A percentile compares a stretch with the other conserved stretches of the same genome.
These are phyloP conservation scores for Pseudachorutes palmiensis DNA, from an alignment of 1,140 invertebrate species.

Conservation along the genomic window DNA sequence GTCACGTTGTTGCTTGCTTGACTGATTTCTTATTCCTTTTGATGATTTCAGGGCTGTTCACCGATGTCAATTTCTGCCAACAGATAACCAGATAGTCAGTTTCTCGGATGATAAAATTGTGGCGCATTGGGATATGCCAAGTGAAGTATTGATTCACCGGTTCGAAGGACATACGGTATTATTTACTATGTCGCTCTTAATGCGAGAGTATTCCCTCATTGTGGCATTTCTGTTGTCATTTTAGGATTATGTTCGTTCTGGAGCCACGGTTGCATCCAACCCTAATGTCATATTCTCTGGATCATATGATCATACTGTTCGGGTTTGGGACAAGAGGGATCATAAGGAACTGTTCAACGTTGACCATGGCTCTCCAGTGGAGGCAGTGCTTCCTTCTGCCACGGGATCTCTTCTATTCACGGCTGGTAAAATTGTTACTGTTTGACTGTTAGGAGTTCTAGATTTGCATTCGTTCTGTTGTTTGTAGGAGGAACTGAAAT, in stretches of 20 bases:
- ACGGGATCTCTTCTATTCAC: slow-evolving; percentile 82
- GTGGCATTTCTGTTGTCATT: slow-evolving; percentile 25
- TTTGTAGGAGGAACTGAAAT: slow-evolving; percentile 72
- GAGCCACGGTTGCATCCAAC: slow-evolving; percentile 64
- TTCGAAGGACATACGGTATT: slow-evolving; percentile 60
- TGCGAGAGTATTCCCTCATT: slow-evolving; percentile 20
- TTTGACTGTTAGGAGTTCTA: neutral
- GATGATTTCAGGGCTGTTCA: slow-evolving; percentile 59
- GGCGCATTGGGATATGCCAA: slow-evolving; percentile 79
- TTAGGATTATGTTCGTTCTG: slow-evolving; percentile 72
- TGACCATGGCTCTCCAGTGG: slow-evolving; percentile 83
- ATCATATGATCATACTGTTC: slow-evolving; percentile 85
- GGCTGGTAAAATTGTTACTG: slow-evolving; percentile 52
- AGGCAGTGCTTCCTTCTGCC: slow-evolving; percentile 79
- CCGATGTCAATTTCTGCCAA: slow-evolving; percentile 69
- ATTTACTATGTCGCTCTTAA: neutral
- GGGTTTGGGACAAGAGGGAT: slow-evolving; percentile 78
- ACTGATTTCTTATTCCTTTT: slow-evolving; percentile 25
- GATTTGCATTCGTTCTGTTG: neutral
- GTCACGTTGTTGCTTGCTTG: slow-evolving; percentile 12
- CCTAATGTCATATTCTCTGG: slow-evolving; percentile 72
- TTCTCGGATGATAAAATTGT: slow-evolving; percentile 92
- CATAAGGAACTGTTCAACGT: slow-evolving; percentile 61
- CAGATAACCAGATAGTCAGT: slow-evolving; percentile 69
- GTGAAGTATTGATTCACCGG: slow-evolving; percentile 58